Conservation (phyloP, 2,113 vertebrate species). For the Campylorhamphus procurvoides region DNA sequence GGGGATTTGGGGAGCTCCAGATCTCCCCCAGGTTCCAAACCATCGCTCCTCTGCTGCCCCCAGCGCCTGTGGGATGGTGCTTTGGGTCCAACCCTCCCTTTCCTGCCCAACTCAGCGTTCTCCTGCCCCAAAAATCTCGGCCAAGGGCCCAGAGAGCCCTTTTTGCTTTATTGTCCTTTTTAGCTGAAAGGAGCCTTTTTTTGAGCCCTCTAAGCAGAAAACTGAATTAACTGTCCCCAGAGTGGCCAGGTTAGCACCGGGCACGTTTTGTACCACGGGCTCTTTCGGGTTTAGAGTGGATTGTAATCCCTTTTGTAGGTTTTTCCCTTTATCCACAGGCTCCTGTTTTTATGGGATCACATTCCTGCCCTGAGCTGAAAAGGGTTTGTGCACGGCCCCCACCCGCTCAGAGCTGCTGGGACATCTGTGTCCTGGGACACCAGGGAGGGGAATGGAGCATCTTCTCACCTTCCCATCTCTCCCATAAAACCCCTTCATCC, state of each 20-base stretch:
- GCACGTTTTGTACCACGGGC: neutral
- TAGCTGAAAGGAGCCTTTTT: neutral
- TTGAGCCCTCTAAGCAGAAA: constrained; percentile 24
- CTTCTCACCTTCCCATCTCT: neutral
- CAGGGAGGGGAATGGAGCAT: neutral
- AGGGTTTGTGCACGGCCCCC: rapidly evolving
- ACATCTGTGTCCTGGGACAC: neutral
- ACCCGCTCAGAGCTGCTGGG: neutral
- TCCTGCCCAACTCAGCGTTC: neutral
- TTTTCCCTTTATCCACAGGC: neutral
- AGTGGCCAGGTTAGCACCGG: neutral
- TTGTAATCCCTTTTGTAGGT: neutral
- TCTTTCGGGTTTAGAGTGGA: neutral
- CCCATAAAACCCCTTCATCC: neutral
- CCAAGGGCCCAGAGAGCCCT: neutral
- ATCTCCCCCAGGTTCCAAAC: neutral
- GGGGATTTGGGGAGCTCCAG: neutral
- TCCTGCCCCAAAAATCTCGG: neutral
- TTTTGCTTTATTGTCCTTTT: neutral
- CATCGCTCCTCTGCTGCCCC: neutral
- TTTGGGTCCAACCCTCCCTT: neutral
- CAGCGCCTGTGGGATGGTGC: neutral
- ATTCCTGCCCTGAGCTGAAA: neutral
- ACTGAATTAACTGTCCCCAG: constrained; percentile 25
- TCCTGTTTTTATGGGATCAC: neutral